Conservation (phyloP, 2,888 invertebrate species). For the Orgyia antiqua region DNA sequence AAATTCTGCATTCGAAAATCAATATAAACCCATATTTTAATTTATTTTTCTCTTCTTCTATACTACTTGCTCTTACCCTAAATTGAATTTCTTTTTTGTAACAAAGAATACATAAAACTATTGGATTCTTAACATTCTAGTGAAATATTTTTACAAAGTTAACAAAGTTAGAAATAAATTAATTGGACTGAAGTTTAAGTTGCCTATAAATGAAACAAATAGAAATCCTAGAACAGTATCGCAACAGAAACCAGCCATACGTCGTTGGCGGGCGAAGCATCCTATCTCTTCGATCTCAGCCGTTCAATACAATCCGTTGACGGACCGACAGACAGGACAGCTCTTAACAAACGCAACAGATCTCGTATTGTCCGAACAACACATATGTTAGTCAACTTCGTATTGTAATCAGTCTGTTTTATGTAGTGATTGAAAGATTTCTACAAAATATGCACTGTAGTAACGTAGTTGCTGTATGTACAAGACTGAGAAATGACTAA, state of each 20-base stretch:
- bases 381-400: conserved; percentile 32
- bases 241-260: conserved; percentile 31
- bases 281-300: conserved; percentile 60
- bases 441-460: conserved; percentile 14
- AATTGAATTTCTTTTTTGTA: no score
- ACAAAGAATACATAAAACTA: no score
- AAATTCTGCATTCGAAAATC: no score
- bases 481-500: no score
- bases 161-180: no score
- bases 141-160: no score
- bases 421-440: conserved; percentile 24
- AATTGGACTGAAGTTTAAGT: no score
- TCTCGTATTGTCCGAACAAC: conserved; percentile 57
- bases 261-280: conserved; percentile 53
- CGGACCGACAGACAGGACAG: conserved; percentile 58
- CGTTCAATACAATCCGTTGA: conserved; percentile 59
- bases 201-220: conserved; percentile 4
- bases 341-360: conserved; percentile 60
- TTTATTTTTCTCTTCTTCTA: no score
- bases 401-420: conserved; percentile 31
- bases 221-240: conserved; percentile 23
- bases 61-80: no score
- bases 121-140: no score
- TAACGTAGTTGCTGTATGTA: no score
- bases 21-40: no score